phyloP scores from a whole-genome alignment of 2,888 invertebrate species.

The Sminthurides aquaticus region DNA sequence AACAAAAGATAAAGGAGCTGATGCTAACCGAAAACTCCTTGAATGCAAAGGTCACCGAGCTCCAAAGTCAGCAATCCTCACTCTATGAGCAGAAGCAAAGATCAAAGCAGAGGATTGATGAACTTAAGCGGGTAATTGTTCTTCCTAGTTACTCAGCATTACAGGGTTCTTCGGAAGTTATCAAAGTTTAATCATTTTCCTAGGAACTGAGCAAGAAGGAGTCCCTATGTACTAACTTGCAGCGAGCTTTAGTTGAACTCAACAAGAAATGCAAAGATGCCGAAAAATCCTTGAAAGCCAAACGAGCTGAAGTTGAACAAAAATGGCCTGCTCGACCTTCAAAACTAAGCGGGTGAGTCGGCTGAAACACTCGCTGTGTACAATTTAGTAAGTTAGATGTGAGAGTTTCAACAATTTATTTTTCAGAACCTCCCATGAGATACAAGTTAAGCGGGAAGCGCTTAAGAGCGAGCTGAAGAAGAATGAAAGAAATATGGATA shows the following conservation, averaged over 20 bases:
- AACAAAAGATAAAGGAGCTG: not conserved
- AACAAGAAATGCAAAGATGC: conserved; percentile 12
- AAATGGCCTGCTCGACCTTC: not conserved
- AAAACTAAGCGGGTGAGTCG: not conserved
- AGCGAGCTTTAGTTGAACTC: not conserved
- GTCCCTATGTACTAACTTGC: not conserved
- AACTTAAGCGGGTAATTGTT: conserved; percentile 3
- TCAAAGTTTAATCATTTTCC: not conserved
- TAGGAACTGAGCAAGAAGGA: conserved; percentile 13
- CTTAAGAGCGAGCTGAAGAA: conserved; percentile 6
- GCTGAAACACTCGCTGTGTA: not conserved
- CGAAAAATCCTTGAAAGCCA: not conserved
- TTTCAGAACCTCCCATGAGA: conserved; percentile 10
- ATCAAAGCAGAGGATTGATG: conserved; percentile 1
- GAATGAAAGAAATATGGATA: conserved; percentile 11
- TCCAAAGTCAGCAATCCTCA: not conserved
- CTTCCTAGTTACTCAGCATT: not conserved
- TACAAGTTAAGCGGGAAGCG: conserved; percentile 7
- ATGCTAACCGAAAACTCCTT: not conserved
- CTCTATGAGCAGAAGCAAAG: conserved; percentile 1
- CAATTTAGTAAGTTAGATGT: not conserved
- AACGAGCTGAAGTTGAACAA: not conserved
- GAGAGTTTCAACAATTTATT: not conserved
- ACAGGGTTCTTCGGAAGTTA: too few species aligned
- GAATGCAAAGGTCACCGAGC: not conserved